These are phyloP conservation scores for Eubasilissa splendida DNA, from an alignment of 2,888 invertebrate species.

Conservation along the genomic window DNA sequence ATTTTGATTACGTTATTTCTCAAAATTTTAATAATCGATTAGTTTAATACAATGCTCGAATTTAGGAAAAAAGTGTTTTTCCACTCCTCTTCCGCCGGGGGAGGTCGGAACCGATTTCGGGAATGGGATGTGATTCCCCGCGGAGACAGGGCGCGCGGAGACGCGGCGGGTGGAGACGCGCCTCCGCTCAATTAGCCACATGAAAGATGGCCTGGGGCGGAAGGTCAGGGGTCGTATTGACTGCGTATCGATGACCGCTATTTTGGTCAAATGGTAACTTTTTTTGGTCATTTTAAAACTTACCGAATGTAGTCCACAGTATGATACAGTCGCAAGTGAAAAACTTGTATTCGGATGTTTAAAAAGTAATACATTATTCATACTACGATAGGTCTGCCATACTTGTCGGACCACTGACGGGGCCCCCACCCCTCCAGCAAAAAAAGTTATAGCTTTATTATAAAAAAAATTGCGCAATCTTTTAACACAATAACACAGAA, in stretches of 20 bases:
- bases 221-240: constrained; percentile 9
- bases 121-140: constrained; percentile 37
- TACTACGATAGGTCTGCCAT: too few relatives aligned
- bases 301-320: too few relatives aligned
- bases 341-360: too few relatives aligned
- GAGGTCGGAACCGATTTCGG: constrained; percentile 20
- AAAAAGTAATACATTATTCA: too few relatives aligned
- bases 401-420: too few relatives aligned
- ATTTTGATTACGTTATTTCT: neutral
- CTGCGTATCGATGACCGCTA: constrained; percentile 37
- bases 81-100: constrained; percentile 25
- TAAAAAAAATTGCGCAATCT: too few relatives aligned
- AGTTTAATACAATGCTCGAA: neutral
- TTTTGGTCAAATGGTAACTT: constrained; percentile 6
- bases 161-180: constrained; percentile 62
- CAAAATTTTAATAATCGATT: neutral
- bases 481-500: too few relatives aligned
- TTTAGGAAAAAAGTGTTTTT: neutral
- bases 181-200: constrained; percentile 75
- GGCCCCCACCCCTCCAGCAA: too few relatives aligned
- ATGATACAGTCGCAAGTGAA: too few relatives aligned
- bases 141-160: constrained; percentile 3
- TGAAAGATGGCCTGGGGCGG: constrained; percentile 66
- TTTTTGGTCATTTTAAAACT: too few relatives aligned
- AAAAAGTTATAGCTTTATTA: too few relatives aligned